These are phyloP conservation scores for Tipula confusa DNA, from an alignment of 2,888 invertebrate species.

Conservation along the genomic window DNA sequence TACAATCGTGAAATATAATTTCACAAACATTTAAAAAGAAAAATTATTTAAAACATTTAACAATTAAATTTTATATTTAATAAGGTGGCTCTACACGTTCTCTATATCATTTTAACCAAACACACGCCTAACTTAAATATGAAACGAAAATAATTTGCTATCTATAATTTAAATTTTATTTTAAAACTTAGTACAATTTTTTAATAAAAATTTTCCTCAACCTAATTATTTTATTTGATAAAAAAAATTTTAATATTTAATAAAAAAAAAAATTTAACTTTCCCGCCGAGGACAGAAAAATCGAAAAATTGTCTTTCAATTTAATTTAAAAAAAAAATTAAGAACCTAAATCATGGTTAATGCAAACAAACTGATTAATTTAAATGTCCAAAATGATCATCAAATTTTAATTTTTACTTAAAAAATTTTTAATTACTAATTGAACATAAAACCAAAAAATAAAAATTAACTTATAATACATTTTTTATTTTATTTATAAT, in stretches of 20 bases:
- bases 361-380: not conserved
- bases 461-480: not conserved
- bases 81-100: not conserved
- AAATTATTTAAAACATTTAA: not conserved
- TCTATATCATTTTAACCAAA: not conserved
- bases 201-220: slow-evolving; percentile 10
- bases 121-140: not conserved
- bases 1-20: slow-evolving; percentile 15
- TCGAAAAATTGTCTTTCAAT: too few relatives aligned
- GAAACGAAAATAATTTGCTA: not conserved
- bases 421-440: not conserved
- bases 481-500: not conserved
- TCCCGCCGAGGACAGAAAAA: not conserved
- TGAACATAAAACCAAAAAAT: not conserved
- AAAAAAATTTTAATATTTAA: not conserved
- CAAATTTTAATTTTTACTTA: not conserved
- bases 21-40: not conserved
- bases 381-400: not conserved
- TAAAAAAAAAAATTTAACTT: not conserved
- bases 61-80: not conserved
- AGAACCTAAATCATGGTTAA: not conserved
- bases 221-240: not conserved
- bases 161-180: not conserved
- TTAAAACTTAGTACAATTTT: not conserved
- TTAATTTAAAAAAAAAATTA: not conserved